Evolutionary conservation across 1,140 invertebrate species (phyloP).

Genomic region (Bombus vancouverensis): DNA sequence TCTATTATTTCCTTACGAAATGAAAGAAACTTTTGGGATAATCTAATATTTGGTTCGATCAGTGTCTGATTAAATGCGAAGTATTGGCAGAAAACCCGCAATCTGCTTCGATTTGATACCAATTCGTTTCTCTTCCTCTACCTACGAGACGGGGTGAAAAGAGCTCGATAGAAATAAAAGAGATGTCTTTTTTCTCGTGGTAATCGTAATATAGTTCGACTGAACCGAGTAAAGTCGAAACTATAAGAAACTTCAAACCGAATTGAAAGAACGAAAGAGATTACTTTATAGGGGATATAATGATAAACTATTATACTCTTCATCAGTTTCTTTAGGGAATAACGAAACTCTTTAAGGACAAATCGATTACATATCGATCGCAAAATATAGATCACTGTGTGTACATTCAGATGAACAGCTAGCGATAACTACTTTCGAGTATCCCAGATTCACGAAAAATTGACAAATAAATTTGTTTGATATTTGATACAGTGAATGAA

Average conservation of each 20-base stretch:
- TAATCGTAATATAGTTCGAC: conserved; percentile 23
- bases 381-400: background rate
- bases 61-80: conserved; percentile 19
- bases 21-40: too few relatives aligned
- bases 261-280: background rate
- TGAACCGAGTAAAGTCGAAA: background rate
- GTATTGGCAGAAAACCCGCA: background rate
- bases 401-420: background rate
- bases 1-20: too few relatives aligned
- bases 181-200: background rate
- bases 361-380: conserved; percentile 27
- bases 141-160: background rate
- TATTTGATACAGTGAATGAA: too few relatives aligned
- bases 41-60: background rate
- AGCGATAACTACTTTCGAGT: background rate
- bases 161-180: background rate
- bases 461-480: background rate
- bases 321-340: conserved; percentile 18
- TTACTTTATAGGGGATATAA: background rate
- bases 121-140: background rate
- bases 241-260: conserved; percentile 8
- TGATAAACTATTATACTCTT: conserved; percentile 33
- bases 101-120: conserved; percentile 20
- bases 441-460: background rate
- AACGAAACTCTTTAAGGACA: background rate